phyloP scores from a whole-genome alignment of 2,797 vertebrate species.

The Poeciliopsis gracilis region DNA sequence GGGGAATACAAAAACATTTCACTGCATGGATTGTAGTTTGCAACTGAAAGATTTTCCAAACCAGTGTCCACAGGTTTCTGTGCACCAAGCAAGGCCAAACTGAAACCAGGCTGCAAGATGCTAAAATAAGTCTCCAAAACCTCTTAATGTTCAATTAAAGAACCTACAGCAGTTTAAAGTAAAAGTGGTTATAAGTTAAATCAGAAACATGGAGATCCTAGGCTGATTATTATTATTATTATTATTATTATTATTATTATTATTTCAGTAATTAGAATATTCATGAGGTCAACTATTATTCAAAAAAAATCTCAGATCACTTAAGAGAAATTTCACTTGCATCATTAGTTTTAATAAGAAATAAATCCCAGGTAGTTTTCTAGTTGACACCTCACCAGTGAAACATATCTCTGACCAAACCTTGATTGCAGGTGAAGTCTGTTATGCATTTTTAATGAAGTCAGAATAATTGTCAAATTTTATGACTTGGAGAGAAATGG shows the following conservation, averaged over 20 bases:
- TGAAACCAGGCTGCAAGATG: no score
- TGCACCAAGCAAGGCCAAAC: no score
- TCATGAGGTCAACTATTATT: slow-evolving; percentile 39
- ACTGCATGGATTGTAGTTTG: no score
- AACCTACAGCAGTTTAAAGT: no score
- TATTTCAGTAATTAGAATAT: slow-evolving; percentile 6
- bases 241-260: no score
- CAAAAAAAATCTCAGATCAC: slow-evolving; percentile 31
- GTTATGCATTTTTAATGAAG: slow-evolving; percentile 96
- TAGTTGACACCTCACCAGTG: slow-evolving; percentile 80
- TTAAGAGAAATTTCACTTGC: slow-evolving; percentile 59
- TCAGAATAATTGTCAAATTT: slow-evolving; percentile 92
- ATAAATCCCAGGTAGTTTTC: slow-evolving; percentile 81
- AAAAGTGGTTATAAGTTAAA: no score
- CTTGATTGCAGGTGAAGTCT: slow-evolving; percentile 85
- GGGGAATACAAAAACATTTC: not conserved
- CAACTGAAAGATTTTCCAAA: no score
- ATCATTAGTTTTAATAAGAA: slow-evolving; percentile 68
- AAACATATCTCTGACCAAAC: slow-evolving; percentile 88
- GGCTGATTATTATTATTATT: no score
- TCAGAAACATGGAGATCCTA: no score
- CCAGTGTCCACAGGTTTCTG: no score
- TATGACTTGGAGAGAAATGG: slow-evolving; percentile 87
- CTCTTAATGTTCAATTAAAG: no score
- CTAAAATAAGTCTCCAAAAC: no score